Evolutionary conservation across 2,113 vertebrate genomes (phyloP).

Genomic region (Myiagra hebetior): DNA sequence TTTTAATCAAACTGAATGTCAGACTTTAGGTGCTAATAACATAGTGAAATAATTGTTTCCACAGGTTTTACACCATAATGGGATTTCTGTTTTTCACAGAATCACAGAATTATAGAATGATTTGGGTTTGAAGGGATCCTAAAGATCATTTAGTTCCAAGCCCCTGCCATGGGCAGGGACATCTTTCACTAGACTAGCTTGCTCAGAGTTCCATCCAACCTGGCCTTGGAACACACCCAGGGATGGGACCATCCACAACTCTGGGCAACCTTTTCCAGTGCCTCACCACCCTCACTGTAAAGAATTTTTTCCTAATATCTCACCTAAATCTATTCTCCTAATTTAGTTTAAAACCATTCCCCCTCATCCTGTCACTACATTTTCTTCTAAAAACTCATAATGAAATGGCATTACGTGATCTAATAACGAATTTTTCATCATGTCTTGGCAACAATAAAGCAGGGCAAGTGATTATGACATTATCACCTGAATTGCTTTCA

Average conservation of each 20-base stretch:
- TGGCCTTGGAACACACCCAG: not conserved
- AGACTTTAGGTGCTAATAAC: not conserved
- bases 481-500: not conserved
- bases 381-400: not conserved
- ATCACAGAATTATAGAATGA: not conserved
- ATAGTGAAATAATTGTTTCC: not conserved
- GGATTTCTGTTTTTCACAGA: not conserved
- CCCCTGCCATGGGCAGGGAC: not conserved
- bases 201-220: not conserved
- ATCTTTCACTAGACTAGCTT: not conserved
- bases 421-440: not conserved
- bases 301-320: not conserved
- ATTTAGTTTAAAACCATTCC: not conserved
- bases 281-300: not conserved
- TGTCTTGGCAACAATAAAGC: not conserved
- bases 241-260: not conserved
- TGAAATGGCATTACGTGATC: not conserved
- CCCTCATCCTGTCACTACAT: not conserved
- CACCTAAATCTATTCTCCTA: not conserved
- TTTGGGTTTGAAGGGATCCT: not conserved
- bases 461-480: not conserved
- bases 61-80: not conserved
- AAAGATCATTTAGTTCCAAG: not conserved
- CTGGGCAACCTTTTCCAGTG: not conserved
- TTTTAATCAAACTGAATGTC: not conserved